Base-by-base conservation (phyloP, 2,113 vertebrate genomes). In the Phalacrocorax aristotelis region DNA sequence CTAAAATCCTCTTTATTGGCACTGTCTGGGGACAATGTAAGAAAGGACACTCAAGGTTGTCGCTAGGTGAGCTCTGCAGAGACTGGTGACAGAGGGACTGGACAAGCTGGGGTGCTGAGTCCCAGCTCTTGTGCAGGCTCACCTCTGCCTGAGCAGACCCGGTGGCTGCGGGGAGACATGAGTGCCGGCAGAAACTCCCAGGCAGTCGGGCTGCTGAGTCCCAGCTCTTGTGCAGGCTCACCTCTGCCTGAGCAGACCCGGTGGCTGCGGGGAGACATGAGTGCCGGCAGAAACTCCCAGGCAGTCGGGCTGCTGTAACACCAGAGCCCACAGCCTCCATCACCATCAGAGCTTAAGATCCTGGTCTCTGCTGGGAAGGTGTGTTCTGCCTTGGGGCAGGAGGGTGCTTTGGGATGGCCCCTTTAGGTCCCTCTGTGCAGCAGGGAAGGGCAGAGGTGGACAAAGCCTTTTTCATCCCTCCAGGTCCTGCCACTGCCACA, bases 31-130 rank as follows among this genome's bases (percentile, higher is more conserved):
- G 83, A 95, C 32, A 2, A 80, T 14, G 13, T 57, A 89, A 89
- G 87, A 85, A 79, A 95, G 94, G 94, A 93, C 96, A 32, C 86
- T 95, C 88, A 93, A 96, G 95, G 97, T 94, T 95, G 96, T 93
- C 91, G 87, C 91, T 96, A 93, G 93, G 93, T 94, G 95, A 87
- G 93, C 55, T 93, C 85, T 92, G 90, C 83, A 74, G 77, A 2
- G 10, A 13, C 55, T 68, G 80, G 55, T 80, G 72, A 78, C 52
- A 76, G 82, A 83, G 76, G 90, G 82, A 83, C 52, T 5, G 8
- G 62, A 49, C 70, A 70, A 90, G 68, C 82, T 32, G 74, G 68
- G 81, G 79, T 94, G 71, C 62, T 60, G 54, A 21, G 34, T 72
- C 44, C 52, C 34, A 49, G 81, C 38, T 65, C 78, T 75, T 3